Evolutionary conservation across 1,140 invertebrate species (phyloP).

Genomic region (Tetramorium alpestre): DNA sequence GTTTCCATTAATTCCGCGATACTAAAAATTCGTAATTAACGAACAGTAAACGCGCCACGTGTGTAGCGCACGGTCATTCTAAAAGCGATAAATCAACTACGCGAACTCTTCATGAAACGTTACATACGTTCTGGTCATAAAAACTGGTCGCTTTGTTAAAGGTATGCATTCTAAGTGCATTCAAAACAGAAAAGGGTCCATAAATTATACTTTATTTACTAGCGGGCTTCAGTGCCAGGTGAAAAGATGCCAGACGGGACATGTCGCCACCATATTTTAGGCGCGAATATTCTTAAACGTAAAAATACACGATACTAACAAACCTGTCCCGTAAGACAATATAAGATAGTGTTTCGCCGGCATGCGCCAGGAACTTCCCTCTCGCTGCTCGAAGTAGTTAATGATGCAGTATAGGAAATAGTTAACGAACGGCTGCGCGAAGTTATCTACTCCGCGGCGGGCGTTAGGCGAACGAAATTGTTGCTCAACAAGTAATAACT

Average conservation of each 20-base stretch:
- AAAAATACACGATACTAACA: not conserved
- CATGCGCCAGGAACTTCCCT: constrained; percentile 42
- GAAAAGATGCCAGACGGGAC: not conserved
- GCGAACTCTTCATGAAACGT: not conserved
- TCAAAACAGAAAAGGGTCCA: not conserved
- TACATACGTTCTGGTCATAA: not conserved
- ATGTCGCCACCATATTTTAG: not conserved
- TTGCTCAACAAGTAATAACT: constrained; percentile 68
- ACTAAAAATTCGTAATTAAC: constrained; percentile 45
- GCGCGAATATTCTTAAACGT: not conserved
- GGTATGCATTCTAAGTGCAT: not conserved
- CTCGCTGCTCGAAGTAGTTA: constrained; percentile 10
- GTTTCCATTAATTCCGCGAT: constrained; percentile 33
- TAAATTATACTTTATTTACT: not conserved
- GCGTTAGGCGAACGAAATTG: not conserved
- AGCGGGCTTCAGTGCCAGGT: not conserved
- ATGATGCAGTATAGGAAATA: constrained; percentile 5
- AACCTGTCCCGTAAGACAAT: not conserved
- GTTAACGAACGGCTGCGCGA: constrained; percentile 46
- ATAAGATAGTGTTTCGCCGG: not conserved
- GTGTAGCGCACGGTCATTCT: not conserved
- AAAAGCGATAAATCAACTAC: constrained; percentile 9
- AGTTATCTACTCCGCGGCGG: not conserved
- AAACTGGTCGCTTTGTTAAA: not conserved
- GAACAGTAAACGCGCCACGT: not conserved